Conservation (phyloP, 2,888 invertebrate genomes). For the Zaprionus bogoriensis region DNA sequence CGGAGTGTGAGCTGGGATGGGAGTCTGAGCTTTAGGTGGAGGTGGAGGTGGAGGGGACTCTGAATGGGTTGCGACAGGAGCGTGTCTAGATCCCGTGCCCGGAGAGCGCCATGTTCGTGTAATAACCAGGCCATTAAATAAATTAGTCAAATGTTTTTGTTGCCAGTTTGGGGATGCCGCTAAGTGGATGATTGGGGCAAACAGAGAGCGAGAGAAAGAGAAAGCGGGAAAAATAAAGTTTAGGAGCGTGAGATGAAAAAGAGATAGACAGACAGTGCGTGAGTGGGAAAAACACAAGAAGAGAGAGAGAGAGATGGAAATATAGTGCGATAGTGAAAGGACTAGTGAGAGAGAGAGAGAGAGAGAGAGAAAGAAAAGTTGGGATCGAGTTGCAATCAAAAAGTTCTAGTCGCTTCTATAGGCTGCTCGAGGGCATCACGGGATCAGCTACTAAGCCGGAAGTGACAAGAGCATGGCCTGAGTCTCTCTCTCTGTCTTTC, state of each 20-base stretch:
- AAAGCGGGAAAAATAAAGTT: background rate
- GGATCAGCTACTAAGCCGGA: too few species aligned
- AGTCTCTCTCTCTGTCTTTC: background rate
- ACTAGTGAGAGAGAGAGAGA: background rate
- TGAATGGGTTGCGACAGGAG: background rate
- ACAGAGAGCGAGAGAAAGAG: background rate
- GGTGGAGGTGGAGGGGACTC: background rate
- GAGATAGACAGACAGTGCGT: too few species aligned
- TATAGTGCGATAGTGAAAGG: too few species aligned
- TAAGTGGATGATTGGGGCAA: conserved; percentile 11
- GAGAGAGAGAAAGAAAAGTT: background rate
- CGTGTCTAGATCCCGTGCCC: too few species aligned
- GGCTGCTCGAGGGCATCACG: background rate
- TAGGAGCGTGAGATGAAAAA: too few species aligned
- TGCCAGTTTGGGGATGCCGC: conserved; percentile 28
- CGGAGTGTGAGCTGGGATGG: too few species aligned
- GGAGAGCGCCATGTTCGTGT: conserved; percentile 57
- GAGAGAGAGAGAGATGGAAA: too few species aligned
- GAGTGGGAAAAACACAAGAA: too few species aligned
- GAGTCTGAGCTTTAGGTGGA: background rate
- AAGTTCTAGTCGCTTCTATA: too few species aligned
- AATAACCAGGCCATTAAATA: conserved; percentile 74
- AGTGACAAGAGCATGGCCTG: too few species aligned
- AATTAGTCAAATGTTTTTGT: conserved; percentile 65
- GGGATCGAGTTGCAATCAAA: background rate